Evolutionary conservation across 2,113 vertebrate genomes (phyloP), one percentile per base, ranked within the genome.

Genomic region (Lamprologus sp.): DNA sequence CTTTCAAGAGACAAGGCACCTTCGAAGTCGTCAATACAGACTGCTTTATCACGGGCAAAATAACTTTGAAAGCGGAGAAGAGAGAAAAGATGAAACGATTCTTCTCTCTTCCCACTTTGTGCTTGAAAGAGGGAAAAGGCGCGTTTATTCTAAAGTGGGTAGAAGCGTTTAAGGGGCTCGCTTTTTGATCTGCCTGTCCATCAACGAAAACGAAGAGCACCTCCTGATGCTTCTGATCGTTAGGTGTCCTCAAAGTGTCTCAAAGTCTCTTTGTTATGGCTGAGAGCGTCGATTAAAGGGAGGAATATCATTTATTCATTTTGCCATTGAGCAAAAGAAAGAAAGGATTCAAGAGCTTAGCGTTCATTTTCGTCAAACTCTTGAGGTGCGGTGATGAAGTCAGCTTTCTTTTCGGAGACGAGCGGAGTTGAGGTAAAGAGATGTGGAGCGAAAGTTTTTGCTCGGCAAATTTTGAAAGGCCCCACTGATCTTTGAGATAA

Each of bases 221-320:
- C 91, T 94, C 68, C 93, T 91, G 92, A 94, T 91, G 92, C 86
- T 90, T 93, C 88, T 95, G 93, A 96, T 96, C 91, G 92, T 95
- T 94, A 92, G 93, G 90, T 93, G 94, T 96, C 95, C 94, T 96
- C 96, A 96, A 96, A 96, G 95, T 95, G 96, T 96, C 95, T 93
- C 88, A 83, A 90, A 94, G 91, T 92, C 90, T 95, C 93, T 96
- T 96, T 96, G 95, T 95, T 94, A 94, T 90, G 55, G 87, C 92
- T 85, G 93, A 94, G 90, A 55, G 80, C 83, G 90, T 92, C 94
- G 90, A 96, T 95, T 96, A 95, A 96, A 94, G 92, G 89, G 87
- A 87, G 83, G 81, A 79, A 80, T 92, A 96, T 96, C 91, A 96
- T 96, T 96, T 96, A 96, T 96, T 96, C 92, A 96, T 95, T 90